These are phyloP conservation scores for Cryptotermes secundus DNA, from an alignment of 1,140 invertebrate species.

Conservation along the genomic window DNA sequence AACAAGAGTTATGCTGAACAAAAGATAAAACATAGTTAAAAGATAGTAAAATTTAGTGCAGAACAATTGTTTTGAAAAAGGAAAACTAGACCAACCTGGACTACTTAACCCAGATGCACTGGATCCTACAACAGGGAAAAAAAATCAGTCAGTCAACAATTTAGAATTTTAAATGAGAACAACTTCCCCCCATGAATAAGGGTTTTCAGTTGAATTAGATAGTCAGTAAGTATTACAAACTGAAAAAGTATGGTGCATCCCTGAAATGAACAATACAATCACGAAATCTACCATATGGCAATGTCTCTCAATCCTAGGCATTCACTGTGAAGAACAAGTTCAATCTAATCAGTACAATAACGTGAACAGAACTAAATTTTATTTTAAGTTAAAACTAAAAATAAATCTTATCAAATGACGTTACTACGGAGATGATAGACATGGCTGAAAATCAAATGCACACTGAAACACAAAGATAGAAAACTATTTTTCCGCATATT, in stretches of 20 bases:
- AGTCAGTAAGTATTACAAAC: not conserved
- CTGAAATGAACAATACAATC: not conserved
- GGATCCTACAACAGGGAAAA: slow-evolving; percentile 32
- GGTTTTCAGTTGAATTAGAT: not conserved
- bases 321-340: too few relatives aligned
- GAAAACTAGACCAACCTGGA: slow-evolving; percentile 33
- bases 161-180: not conserved
- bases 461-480: too few relatives aligned
- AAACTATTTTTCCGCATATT: too few relatives aligned
- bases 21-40: slow-evolving; percentile 23
- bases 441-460: too few relatives aligned
- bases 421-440: too few relatives aligned
- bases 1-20: not conserved
- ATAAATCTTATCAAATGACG: too few relatives aligned
- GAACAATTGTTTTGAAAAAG: slow-evolving; percentile 22
- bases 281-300: not conserved
- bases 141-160: slow-evolving; percentile 4
- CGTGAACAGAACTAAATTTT: too few relatives aligned
- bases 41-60: slow-evolving; percentile 23
- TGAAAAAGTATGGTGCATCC: not conserved
- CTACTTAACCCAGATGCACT: slow-evolving; percentile 35
- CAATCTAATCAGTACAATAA: too few relatives aligned
- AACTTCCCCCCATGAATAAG: not conserved
- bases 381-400: too few relatives aligned
- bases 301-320: too few relatives aligned